Base-by-base conservation (phyloP, 2,113 vertebrate genomes). In the Callaeas wilsoni region DNA sequence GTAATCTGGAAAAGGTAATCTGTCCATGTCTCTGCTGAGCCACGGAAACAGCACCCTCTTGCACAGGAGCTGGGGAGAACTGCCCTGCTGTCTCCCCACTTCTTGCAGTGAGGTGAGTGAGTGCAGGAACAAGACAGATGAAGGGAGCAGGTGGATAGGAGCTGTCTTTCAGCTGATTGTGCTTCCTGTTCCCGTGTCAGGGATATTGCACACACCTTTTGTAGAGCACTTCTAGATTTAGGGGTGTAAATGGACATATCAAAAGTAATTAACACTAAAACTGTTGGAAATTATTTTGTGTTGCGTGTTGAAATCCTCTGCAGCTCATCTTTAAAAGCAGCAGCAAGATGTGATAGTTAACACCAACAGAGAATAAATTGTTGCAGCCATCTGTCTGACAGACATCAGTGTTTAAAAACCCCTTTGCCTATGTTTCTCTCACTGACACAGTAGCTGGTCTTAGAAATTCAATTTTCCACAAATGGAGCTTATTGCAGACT, bases 301-400 rank as follows among this genome's bases (percentile, higher is more conserved):
- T 22, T 83, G 76, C 82, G 70, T 77, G 57, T 49, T 64, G 64
- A 76, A 88, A 56, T 74, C 26, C 27, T 89, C 52, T 57, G 46
- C 59, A 77, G 33, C 69, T 86, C 64, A 57, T 81, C 49, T 50
- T 86, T 42, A 69, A 78, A 84, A 84, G 62, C 68, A 47, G 22
- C 80, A 84, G 52, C 37, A 94, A 85, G 74, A 73, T 64, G 50
- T 32, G 80, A 44, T 65, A 47, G 67, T 75, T 86, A 90, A 56
- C 62, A 33, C 70, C 83, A 92, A 59, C 87, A 68, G 73, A 77
- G 88, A 94, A 84, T 62, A 81, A 87, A 75, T 78, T 46, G 56
- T 70, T 81, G 75, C 84, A 68, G 78, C 92, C 93, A 94, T 96
- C 82, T 96, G 91, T 92, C 79, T 90, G 81, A 68, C 80, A 89